Evolutionary conservation across 2,113 vertebrate genomes (phyloP), one percentile per base, ranked within the genome.

Genomic region (Oxygymnocypris stewartii): DNA sequence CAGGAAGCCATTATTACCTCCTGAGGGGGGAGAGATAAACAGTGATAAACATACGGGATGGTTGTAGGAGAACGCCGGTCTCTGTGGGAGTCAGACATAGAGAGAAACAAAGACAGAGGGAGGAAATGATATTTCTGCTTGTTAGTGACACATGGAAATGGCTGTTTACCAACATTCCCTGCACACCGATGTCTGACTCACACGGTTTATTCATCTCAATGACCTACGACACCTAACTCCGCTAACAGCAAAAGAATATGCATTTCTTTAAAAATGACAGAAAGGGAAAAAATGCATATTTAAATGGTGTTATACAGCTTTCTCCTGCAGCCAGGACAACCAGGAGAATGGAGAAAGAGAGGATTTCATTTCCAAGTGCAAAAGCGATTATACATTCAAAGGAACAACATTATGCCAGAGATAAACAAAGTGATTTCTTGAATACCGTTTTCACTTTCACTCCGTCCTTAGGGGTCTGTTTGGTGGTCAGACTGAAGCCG

Each of bases 361-460:
- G 8, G 9, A 61, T 44, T 44, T 61, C 4, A 44, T 44, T 63
- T 80, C 20, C 12, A 44, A 44, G 40, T 47, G 4, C n/a, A 65
- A 81, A 16, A 65, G 40, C 23, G 14, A 81, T 81, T 65, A 81
- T 65, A 11, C 65, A 81, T 81, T 81, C 8, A 81, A n/a, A 0
- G 12, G 40, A 44, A 79, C 18, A 37, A 79, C 31, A 59, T 79
- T 28, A 65, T 65, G 25, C 59, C 23, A 28, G 44, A 54, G 69
- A 42, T 18, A 42, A 57, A 57, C 28, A 57, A 74, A 14, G 75
- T n/a, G 20, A 20, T 51, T 0, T 74, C 0, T 1, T 37, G 20
- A 13, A 95, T 95, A 99, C 97, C 96, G 96, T 99, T 90, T 97
- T 97, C 86, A 99, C 98, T 96, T 96, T 97, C 87, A 99, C 98